Base-by-base conservation (phyloP, 2,888 invertebrate genomes). In the Calephelis perditalis region DNA sequence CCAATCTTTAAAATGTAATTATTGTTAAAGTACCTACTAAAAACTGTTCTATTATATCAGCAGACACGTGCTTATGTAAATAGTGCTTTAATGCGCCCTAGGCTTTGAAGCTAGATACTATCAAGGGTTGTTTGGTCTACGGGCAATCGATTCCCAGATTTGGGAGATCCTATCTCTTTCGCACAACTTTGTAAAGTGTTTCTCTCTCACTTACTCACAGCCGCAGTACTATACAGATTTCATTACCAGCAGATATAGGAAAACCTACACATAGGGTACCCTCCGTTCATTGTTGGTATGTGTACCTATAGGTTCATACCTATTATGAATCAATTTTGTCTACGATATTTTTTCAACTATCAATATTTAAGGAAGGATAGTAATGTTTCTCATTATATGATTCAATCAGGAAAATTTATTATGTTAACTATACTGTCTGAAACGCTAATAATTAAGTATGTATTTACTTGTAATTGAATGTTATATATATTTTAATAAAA, bases 121-220 rank as follows among this genome's bases (percentile, higher is more conserved):
- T 81, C 77, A 79, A 78, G 86, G 84, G 85, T 80, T 83, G 75
- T 73, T 77, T 74, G 75, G 78, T 77, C 35, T 77, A 73, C 74
- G 67, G 77, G 71, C 82, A 84, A 89, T 88, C 87, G 87, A 88
- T 88, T 82, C 74, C 67, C 71, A 75, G 76, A 84, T 85, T 84
- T 80, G 79, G 86, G 80, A 79, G 76, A 76, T 66, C 66, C 66
- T 73, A 67, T 65, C 67, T 76, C 84, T 70, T 79, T 75, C 69
- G 84, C 81, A 58, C 79, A 65, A 62, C 63, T 52, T 46, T 44
- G 44, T 64, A 65, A 69, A 70, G 65, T 61, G 65, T 60, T 52
- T 63, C 70, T 57, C 59, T 82, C 81, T 76, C 79, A 61, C 69
- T 80, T 71, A 59, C 68, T 66, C 73, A 69, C 66, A 70, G 67